Evolutionary conservation across 1,140 invertebrate genomes (phyloP), one percentile per base, ranked within the genome.

Genomic region (Cepaea nemoralis): DNA sequence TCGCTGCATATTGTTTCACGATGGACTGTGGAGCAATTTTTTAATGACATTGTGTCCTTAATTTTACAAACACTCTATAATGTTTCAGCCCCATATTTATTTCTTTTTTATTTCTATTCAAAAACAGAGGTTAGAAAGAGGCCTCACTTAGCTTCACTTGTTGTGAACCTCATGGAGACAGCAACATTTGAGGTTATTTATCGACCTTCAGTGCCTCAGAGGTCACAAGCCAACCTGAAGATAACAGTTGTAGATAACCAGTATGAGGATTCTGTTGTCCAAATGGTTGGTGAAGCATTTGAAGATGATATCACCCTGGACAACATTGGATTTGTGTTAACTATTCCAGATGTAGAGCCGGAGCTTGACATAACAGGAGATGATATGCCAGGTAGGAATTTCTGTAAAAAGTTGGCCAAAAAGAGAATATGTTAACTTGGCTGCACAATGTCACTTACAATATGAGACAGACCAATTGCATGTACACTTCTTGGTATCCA

Each of bases 261-360:
- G 88, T 92, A 91, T 83, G 91, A 92, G 69, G 91, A 91, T 69
- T 89, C 88, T 12, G 82, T 91, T 12, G 85, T 92, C 24, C 90
- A 91, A 85, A 78, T 91, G 70, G 88, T 92, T 12, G 91, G 91
- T 0, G 91, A 91, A 77, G 91, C 91, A n/a, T 92, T 92, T 77
- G 85, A 89, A 67, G 91, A 92, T 83, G 91, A 91, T 75, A 89
- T 92, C 70, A 90, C 90, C 12, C 84, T 92, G 22, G 90, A 91
- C 73, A 91, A 91, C 81, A 89, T 92, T 16, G 87, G 86, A 76
- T 89, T 86, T 69, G 77, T 88, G 2, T 79, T 83, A 0, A 66
- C 75, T 10, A 35, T 76, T 0, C 84, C 87, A 39, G 82, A 83
- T 5, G 86, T 88, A 27, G 81, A 86, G 63, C 33, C 83, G 35